Evolutionary conservation across 2,113 vertebrate species (phyloP).

Genomic region (Hippocampus mohnikei): DNA sequence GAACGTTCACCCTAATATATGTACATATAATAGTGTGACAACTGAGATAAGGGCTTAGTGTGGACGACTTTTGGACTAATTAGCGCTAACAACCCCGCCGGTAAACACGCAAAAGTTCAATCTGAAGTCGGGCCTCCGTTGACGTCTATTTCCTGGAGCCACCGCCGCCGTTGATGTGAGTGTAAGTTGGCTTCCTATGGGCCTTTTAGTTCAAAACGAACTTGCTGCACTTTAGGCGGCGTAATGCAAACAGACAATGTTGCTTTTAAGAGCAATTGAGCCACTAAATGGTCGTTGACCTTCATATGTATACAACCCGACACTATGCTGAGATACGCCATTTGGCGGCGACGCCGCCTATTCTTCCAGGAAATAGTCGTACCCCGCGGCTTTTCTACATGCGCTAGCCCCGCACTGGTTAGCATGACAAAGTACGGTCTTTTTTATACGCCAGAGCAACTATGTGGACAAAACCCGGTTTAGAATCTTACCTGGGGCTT

Average conservation of each 20-base stretch:
- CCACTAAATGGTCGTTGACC: accelerated
- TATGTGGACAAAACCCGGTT: accelerated
- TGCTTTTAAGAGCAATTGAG: accelerated
- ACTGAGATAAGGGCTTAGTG: neutral
- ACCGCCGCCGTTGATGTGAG: neutral
- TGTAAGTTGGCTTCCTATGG: neutral
- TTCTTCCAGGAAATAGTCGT: constrained; percentile 46
- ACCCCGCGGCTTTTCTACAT: constrained; percentile 10
- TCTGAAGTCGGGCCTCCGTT: constrained; percentile 38
- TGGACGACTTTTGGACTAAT: neutral
- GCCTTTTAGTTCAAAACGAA: neutral
- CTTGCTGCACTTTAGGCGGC: accelerated
- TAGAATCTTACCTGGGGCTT: constrained; percentile 63
- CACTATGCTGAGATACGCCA: constrained; percentile 6
- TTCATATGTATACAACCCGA: neutral
- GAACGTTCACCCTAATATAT: neutral
- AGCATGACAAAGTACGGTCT: neutral
- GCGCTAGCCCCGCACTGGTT: constrained; percentile 19
- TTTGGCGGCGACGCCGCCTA: neutral
- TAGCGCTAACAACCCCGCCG: neutral
- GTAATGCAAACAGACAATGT: accelerated
- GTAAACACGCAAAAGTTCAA: constrained; percentile 42
- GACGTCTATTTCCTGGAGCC: constrained; percentile 16
- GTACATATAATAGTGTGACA: neutral
- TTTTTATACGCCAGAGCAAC: accelerated